Evolutionary conservation across 2,113 vertebrate species (phyloP).

Genomic region (Oxyura jamaicensis): DNA sequence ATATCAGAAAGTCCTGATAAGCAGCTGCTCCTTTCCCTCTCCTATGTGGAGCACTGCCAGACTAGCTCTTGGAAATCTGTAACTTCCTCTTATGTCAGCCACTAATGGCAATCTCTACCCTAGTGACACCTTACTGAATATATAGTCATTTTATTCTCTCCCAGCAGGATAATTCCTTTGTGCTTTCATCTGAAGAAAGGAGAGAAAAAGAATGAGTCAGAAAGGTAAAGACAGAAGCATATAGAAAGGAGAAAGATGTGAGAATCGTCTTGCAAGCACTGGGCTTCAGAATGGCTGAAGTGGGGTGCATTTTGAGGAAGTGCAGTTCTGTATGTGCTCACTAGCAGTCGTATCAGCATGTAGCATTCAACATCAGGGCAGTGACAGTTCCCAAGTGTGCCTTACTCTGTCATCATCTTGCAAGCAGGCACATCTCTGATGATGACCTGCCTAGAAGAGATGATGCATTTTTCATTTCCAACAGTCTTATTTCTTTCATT

Average conservation of each 20-base stretch:
- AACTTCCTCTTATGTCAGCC: not conserved
- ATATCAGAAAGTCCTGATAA: not conserved
- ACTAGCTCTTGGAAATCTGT: not conserved
- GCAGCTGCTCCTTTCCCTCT: not conserved
- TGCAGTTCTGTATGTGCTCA: not conserved
- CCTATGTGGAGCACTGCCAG: not conserved
- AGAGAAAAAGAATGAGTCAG: not conserved
- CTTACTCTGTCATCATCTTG: not conserved
- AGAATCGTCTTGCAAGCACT: not conserved
- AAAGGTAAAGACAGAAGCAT: not conserved
- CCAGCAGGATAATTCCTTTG: not conserved
- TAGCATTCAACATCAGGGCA: not conserved
- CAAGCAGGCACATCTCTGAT: not conserved
- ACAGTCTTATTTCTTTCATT: not conserved
- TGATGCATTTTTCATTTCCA: not conserved
- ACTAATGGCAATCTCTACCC: not conserved
- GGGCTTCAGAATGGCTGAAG: not conserved
- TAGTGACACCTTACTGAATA: not conserved
- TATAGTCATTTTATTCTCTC: not conserved
- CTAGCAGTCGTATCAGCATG: not conserved
- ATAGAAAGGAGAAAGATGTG: not conserved
- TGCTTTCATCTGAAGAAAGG: not conserved
- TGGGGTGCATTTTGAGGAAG: not conserved
- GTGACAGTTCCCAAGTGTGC: not conserved
- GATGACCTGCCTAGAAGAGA: not conserved